These are phyloP conservation scores for Enteromius thamalakanensis DNA, from an alignment of 2,797 vertebrate species.

Conservation along the genomic window DNA sequence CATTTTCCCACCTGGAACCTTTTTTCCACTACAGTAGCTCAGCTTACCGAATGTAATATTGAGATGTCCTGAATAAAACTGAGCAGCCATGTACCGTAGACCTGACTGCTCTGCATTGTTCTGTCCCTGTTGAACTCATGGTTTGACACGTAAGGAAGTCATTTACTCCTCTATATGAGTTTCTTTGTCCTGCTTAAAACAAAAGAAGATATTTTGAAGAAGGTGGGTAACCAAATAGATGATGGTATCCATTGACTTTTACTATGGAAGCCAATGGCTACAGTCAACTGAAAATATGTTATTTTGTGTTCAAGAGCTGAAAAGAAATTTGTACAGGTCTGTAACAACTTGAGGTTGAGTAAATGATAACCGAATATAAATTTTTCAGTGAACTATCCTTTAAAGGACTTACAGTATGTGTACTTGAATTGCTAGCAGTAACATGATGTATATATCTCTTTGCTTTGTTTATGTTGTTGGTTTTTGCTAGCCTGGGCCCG, in stretches of 20 bases:
- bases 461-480: background rate
- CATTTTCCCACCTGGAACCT: conserved; percentile 10
- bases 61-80: conserved; percentile 17
- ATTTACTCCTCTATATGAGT: background rate
- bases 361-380: background rate
- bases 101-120: background rate
- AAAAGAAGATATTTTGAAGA: background rate
- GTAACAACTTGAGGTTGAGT: background rate
- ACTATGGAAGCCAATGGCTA: background rate
- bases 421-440: background rate
- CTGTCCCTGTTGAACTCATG: background rate
- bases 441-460: background rate
- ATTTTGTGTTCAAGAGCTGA: background rate
- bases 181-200: background rate
- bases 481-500: background rate
- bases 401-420: background rate
- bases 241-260: background rate
- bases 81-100: background rate
- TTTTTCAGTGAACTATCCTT: background rate
- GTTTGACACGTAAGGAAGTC: background rate
- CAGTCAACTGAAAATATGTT: background rate
- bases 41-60: background rate
- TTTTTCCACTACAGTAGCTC: conserved; percentile 1
- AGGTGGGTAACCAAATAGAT: background rate
- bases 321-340: background rate